phyloP scores from a whole-genome alignment of 2,797 vertebrate species.

The Ambastaia sidthimunki region DNA sequence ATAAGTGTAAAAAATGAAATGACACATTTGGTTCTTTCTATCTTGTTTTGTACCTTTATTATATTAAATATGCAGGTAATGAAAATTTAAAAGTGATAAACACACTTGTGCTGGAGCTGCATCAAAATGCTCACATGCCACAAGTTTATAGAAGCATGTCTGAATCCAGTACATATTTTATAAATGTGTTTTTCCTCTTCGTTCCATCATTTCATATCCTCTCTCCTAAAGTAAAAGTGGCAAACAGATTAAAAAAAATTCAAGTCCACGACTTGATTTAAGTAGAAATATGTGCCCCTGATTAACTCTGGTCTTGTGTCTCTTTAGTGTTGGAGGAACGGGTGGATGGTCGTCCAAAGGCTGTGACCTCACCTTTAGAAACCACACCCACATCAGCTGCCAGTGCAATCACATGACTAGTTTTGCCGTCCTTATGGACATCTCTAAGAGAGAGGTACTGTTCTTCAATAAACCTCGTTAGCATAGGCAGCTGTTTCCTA shows the following conservation, averaged over 20 bases:
- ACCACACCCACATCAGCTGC: constrained; percentile 88
- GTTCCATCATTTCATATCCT: too few species aligned
- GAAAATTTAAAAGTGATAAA: too few species aligned
- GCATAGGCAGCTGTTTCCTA: not conserved
- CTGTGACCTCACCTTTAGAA: constrained; percentile 91
- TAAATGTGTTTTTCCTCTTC: too few species aligned
- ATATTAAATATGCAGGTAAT: too few species aligned
- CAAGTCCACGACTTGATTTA: not conserved
- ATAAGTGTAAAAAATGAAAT: too few species aligned
- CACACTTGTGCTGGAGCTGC: too few species aligned
- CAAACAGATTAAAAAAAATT: not conserved
- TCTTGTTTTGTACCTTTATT: too few species aligned
- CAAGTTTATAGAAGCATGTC: too few species aligned
- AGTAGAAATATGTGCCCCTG: not conserved
- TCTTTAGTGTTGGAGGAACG: constrained; percentile 64
- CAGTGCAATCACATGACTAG: constrained; percentile 91
- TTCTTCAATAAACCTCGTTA: not conserved
- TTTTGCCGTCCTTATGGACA: constrained; percentile 95
- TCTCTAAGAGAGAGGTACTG: constrained; percentile 92
- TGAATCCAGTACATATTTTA: too few species aligned
- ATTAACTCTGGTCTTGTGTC: not conserved
- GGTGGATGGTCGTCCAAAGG: constrained; percentile 96
- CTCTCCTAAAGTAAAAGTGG: too few species aligned
- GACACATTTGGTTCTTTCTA: too few species aligned
- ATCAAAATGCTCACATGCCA: too few species aligned